Conservation (phyloP, 1,140 invertebrate species). For the Zaprionus nigranus region DNA sequence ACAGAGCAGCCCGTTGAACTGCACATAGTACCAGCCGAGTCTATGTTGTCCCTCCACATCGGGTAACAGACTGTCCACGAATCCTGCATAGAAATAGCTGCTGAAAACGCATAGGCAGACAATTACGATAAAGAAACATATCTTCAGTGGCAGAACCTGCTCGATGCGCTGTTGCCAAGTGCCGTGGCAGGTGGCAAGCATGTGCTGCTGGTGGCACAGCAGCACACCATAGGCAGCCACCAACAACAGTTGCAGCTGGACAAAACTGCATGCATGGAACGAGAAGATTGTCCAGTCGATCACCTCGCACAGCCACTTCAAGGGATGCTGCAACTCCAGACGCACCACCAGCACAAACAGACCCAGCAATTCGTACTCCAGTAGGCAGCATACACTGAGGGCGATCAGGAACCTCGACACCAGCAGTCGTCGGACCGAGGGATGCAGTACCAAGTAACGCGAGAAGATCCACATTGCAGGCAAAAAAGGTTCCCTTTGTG, state of each 20-base stretch:
- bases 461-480: neutral
- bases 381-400: neutral
- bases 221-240: constrained; percentile 28
- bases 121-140: constrained; percentile 5
- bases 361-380: constrained; percentile 30
- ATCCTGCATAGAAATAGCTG: constrained; percentile 33
- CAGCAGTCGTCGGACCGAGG: neutral
- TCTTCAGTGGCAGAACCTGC: constrained; percentile 1
- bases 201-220: constrained; percentile 40
- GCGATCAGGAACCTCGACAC: constrained; percentile 31
- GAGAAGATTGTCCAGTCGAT: constrained; percentile 7
- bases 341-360: constrained; percentile 23
- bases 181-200: neutral
- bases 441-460: neutral
- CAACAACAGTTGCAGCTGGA: neutral
- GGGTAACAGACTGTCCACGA: neutral
- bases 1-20: neutral
- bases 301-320: neutral
- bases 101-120: constrained; percentile 1
- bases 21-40: neutral
- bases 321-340: constrained; percentile 2
- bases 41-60: neutral
- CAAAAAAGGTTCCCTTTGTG: neutral
- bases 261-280: neutral
- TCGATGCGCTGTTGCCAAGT: neutral